A percentile compares a stretch with the other conserved stretches of the same genome.
Conservation (phyloP, 1,140 invertebrate species). For the Hetaerina americana region DNA sequence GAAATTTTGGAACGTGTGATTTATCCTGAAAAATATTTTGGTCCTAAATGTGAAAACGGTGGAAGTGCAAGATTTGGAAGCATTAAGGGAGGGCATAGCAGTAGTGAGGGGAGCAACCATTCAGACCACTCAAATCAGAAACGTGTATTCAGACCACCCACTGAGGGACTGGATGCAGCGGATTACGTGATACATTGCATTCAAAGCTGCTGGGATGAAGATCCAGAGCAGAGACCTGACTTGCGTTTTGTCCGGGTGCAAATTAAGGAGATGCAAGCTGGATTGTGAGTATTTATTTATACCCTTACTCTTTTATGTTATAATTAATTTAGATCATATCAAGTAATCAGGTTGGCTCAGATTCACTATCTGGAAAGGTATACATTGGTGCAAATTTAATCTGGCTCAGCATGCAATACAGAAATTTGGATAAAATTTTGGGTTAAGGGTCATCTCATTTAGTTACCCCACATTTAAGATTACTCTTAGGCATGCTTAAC, state of each 20-base stretch:
- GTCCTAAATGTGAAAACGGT: not conserved
- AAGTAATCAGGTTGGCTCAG: too few species aligned
- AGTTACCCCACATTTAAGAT: too few species aligned
- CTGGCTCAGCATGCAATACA: too few species aligned
- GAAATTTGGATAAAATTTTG: too few species aligned
- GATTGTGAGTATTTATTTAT: conserved; percentile 48
- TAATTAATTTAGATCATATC: too few species aligned
- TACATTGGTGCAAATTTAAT: too few species aligned
- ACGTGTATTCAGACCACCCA: conserved; percentile 37
- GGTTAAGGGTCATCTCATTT: too few species aligned
- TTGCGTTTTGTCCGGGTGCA: conserved; percentile 51
- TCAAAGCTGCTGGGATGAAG: conserved; percentile 63
- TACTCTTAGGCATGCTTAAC: too few species aligned
- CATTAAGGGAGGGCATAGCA: not conserved
- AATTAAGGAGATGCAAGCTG: conserved; percentile 62
- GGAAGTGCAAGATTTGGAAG: not conserved
- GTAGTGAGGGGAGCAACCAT: conserved; percentile 20
- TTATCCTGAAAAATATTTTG: not conserved
- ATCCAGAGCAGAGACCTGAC: conserved; percentile 53
- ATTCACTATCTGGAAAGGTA: too few species aligned
- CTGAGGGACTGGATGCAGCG: conserved; percentile 36
- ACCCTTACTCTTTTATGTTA: too few species aligned
- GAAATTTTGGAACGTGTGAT: not conserved
- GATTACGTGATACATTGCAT: conserved; percentile 54
- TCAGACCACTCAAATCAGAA: conserved; percentile 20